Evolutionary conservation across 2,888 invertebrate species (phyloP).

Genomic region (Chrysomela aeneicollis): DNA sequence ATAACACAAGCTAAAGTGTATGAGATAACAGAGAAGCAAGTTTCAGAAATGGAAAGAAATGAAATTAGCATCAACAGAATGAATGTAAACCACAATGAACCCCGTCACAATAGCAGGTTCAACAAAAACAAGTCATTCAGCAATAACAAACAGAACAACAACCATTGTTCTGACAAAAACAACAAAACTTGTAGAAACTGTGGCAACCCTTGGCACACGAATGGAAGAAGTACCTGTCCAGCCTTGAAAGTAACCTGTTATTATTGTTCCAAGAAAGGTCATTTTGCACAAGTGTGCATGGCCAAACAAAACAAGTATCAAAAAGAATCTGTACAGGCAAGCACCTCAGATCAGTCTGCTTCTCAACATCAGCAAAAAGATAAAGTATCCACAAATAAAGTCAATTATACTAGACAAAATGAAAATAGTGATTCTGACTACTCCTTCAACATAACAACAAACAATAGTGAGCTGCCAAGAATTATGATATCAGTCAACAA

Average conservation of each 20-base stretch:
- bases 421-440: conserved; percentile 7
- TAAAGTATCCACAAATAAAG: conserved; percentile 9
- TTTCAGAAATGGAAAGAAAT: not conserved
- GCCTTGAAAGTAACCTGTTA: conserved; percentile 25
- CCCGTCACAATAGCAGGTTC: no score
- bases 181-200: conserved; percentile 27
- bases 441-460: conserved; percentile 16
- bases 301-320: conserved; percentile 13
- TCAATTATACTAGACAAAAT: no score
- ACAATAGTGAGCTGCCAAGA: not conserved
- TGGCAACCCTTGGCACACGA: conserved; percentile 28
- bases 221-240: conserved; percentile 33
- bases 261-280: conserved; percentile 26
- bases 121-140: no score
- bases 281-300: conserved; percentile 31
- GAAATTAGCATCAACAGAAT: no score
- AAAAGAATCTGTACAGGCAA: no score
- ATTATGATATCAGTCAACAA: not conserved
- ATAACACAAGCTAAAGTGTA: conserved; percentile 8
- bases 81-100: no score
- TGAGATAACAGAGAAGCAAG: conserved; percentile 8
- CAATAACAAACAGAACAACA: no score
- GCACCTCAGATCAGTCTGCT: no score
- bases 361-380: conserved; percentile 7
- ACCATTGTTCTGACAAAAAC: not conserved